These are phyloP conservation scores for Harpagus bidentatus DNA, from an alignment of 2,113 vertebrate genomes.

Conservation along the genomic window DNA sequence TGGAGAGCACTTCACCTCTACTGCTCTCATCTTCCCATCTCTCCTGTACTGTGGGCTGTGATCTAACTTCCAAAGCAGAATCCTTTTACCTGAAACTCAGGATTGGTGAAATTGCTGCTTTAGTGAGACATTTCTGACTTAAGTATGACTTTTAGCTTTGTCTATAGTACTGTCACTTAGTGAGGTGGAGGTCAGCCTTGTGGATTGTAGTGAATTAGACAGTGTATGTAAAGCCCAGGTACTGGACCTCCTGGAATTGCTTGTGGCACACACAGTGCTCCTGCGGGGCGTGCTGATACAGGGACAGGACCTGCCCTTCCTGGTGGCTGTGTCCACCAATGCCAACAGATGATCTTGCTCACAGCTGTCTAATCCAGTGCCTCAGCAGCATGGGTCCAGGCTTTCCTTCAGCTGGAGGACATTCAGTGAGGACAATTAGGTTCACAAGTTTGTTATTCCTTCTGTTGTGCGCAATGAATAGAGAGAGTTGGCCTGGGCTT, in stretches of 20 bases:
- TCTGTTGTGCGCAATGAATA: background rate
- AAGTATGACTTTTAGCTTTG: background rate
- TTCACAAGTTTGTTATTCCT: background rate
- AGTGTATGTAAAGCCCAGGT: background rate
- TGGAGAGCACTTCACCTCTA: constrained; percentile 6
- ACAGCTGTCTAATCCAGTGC: background rate
- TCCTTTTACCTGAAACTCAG: background rate
- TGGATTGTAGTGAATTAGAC: too few species aligned
- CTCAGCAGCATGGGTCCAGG: background rate
- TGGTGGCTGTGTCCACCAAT: background rate
- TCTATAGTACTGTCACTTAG: background rate
- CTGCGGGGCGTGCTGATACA: background rate
- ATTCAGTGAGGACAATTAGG: background rate
- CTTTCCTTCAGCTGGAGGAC: background rate
- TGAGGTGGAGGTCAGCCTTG: background rate
- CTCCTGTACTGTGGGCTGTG: background rate
- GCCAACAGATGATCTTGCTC: background rate
- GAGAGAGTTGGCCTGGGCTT: background rate
- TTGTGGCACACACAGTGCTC: background rate
- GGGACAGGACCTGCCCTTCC: background rate
- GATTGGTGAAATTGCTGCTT: background rate
- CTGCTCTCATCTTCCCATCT: background rate
- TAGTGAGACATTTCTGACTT: background rate
- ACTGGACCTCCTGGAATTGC: background rate
- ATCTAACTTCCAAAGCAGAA: background rate